Conservation (phyloP, 2,797 vertebrate genomes). For the Lophius americanus region DNA sequence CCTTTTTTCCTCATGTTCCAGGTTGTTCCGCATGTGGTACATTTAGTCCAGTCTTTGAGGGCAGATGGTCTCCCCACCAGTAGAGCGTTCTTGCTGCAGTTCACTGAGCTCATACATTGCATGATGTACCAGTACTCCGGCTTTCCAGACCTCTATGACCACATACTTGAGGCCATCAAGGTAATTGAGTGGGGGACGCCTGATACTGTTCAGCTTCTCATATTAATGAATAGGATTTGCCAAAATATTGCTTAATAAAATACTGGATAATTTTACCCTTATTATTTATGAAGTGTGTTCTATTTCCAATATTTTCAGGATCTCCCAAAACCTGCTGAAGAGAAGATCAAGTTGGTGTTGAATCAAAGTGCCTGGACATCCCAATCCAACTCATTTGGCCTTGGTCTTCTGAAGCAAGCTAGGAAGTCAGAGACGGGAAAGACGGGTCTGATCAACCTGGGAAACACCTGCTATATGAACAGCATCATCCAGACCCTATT, state of each 20-base stretch:
- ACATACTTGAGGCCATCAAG: constrained; percentile 94
- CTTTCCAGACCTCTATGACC: constrained; percentile 98
- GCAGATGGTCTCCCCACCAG: constrained; percentile 90
- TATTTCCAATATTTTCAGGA: constrained; percentile 76
- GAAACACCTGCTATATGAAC: constrained; percentile 99
- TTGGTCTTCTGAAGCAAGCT: constrained; percentile 88
- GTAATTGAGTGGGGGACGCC: constrained; percentile 73
- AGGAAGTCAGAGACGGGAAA: constrained; percentile 98
- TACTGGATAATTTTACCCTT: too few relatives aligned
- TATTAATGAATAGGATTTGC: not conserved
- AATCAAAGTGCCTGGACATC: constrained; percentile 99
- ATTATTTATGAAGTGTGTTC: not conserved
- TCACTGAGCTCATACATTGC: constrained; percentile 93
- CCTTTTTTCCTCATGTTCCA: constrained; percentile 54
- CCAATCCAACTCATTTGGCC: constrained; percentile 92
- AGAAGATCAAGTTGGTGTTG: constrained; percentile 94
- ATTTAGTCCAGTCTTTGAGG: constrained; percentile 89
- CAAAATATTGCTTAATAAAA: too few relatives aligned
- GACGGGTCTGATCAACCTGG: constrained; percentile 96
- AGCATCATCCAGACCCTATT: constrained; percentile 98
- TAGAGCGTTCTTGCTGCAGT: constrained; percentile 89
- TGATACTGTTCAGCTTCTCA: not conserved
- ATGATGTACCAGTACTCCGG: constrained; percentile 99
- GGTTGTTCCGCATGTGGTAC: constrained; percentile 92
- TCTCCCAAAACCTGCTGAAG: constrained; percentile 92